phyloP scores from a whole-genome alignment of 2,888 invertebrate genomes.

The Ephialtes manifestator region DNA sequence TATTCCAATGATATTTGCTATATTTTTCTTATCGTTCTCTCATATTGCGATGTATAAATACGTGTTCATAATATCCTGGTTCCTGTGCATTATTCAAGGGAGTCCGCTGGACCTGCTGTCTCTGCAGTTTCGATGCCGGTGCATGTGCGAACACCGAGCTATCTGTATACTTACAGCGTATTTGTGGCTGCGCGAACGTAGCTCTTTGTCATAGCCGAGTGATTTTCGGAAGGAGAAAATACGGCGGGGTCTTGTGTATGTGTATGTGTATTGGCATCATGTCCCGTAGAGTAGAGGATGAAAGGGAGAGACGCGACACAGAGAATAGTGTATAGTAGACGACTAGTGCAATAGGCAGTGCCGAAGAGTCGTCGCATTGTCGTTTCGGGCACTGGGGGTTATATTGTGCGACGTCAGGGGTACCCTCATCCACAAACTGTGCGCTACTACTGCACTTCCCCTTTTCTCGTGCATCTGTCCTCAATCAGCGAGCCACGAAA shows the following conservation, averaged over 20 bases:
- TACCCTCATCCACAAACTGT: slow-evolving; percentile 81
- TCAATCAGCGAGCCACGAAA: slow-evolving; percentile 85
- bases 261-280: slow-evolving; percentile 33
- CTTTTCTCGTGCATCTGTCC: slow-evolving; percentile 84
- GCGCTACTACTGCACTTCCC: slow-evolving; percentile 80
- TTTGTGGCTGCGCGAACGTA: slow-evolving; percentile 84
- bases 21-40: not conserved
- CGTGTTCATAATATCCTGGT: slow-evolving; percentile 18
- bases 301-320: slow-evolving; percentile 65
- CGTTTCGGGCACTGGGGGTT: slow-evolving; percentile 76
- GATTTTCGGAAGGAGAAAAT: slow-evolving; percentile 79
- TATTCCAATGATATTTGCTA: not conserved
- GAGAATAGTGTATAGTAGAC: slow-evolving; percentile 54
- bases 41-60: not conserved
- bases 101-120: slow-evolving; percentile 40
- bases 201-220: slow-evolving; percentile 82
- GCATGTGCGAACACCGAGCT: slow-evolving; percentile 24
- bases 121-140: slow-evolving; percentile 26
- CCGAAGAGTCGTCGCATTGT: slow-evolving; percentile 81
- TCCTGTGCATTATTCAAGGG: slow-evolving; percentile 42
- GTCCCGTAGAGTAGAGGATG: slow-evolving; percentile 57
- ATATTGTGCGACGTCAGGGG: slow-evolving; percentile 80
- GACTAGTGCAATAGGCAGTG: slow-evolving; percentile 73
- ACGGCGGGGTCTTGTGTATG: slow-evolving; percentile 60
- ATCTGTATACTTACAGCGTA: slow-evolving; percentile 80